These are phyloP conservation scores for Turritopsis rubra DNA, from an alignment of 30 jellyfish, hydroid and myxozoan species.

Conservation along the genomic window DNA sequence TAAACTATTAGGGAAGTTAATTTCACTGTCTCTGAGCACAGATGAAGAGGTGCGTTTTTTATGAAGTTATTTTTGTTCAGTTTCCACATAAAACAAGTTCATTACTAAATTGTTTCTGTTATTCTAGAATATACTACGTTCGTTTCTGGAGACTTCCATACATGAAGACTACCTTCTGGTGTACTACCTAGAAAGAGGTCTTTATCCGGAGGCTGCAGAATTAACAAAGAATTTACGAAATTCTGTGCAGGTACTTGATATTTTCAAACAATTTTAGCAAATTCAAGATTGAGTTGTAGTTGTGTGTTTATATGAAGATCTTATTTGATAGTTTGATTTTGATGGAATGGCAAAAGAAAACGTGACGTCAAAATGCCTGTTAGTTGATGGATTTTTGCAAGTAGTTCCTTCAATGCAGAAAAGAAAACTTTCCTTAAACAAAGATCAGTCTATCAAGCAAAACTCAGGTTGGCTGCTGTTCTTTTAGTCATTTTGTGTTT, in stretches of 20 bases:
- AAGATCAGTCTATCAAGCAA: not conserved
- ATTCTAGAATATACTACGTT: slow-evolving; percentile 8
- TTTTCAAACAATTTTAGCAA: not conserved
- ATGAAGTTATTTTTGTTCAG: no score
- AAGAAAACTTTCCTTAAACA: not conserved
- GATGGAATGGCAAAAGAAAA: slow-evolving; percentile 25
- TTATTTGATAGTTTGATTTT: slow-evolving; percentile 3
- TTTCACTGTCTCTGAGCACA: slow-evolving; percentile 1
- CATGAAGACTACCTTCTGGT: slow-evolving; percentile 16
- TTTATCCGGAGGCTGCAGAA: slow-evolving; percentile 10
- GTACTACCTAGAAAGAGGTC: slow-evolving; percentile 24
- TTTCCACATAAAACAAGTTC: no score
- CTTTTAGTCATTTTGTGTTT: not conserved
- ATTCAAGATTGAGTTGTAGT: not conserved
- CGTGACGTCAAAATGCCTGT: slow-evolving; percentile 3
- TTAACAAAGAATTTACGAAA: slow-evolving; percentile 13
- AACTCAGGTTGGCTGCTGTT: not conserved
- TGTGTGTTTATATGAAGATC: not conserved
- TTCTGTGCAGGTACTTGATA: not conserved
- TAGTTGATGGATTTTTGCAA: slow-evolving; percentile 29
- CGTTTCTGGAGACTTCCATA: not conserved
- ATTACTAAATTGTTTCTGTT: no score
- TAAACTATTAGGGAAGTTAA: slow-evolving; percentile 19
- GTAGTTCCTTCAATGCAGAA: slow-evolving; percentile 15
- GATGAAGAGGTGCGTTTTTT: slow-evolving; percentile 25